These are phyloP conservation scores for Anabas testudineus DNA, from an alignment of 2,797 vertebrate genomes.

Conservation along the genomic window DNA sequence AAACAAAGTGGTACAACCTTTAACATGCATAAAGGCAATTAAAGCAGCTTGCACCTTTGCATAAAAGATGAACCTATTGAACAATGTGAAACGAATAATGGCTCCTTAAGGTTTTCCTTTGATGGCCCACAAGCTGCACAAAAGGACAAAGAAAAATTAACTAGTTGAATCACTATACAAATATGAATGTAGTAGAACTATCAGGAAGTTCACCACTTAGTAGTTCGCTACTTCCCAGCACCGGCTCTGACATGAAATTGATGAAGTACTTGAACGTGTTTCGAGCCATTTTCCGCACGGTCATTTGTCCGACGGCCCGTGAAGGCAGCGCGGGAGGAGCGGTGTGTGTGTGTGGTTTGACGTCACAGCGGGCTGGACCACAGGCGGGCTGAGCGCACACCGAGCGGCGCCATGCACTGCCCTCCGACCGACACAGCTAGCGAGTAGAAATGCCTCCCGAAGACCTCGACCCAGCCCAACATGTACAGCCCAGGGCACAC, in stretches of 20 bases:
- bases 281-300: rapidly evolving
- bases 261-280: slow-evolving; percentile 28
- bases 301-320: neutral
- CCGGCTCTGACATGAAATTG: neutral
- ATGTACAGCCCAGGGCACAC: slow-evolving; percentile 27
- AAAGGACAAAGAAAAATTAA: no score
- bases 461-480: slow-evolving; percentile 46
- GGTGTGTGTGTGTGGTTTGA: slow-evolving; percentile 31
- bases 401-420: slow-evolving; percentile 73
- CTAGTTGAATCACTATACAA: no score
- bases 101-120: no score
- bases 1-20: no score
- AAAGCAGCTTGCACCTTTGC: no score
- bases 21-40: no score
- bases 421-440: slow-evolving; percentile 42
- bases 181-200: no score
- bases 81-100: no score
- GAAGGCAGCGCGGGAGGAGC: slow-evolving; percentile 49
- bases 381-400: slow-evolving; percentile 47
- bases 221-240: no score
- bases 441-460: slow-evolving; percentile 61
- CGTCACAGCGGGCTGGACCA: slow-evolving; percentile 59
- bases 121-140: no score
- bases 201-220: no score
- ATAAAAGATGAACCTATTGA: no score